Conservation (phyloP, 2,888 invertebrate species). For the Hipparchia semele region DNA sequence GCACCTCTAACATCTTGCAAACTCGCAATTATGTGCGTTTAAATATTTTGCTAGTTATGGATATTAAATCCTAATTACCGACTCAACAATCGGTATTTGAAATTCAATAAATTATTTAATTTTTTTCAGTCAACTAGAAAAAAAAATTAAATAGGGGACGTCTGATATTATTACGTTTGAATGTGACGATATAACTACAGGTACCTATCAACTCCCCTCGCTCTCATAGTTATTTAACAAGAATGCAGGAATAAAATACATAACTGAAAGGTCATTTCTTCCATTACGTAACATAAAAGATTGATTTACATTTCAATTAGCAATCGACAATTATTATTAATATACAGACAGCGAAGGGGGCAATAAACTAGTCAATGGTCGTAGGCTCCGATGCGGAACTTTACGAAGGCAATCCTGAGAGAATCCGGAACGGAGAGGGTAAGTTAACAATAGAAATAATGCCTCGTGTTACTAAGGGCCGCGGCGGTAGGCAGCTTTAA, state of each 20-base stretch:
- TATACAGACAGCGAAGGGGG: slow-evolving; percentile 28
- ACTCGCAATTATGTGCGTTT: too few species aligned
- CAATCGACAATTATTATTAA: slow-evolving; percentile 19
- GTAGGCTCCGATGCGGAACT: slow-evolving; percentile 41
- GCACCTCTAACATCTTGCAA: too few species aligned
- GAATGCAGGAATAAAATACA: background rate
- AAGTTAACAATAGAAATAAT: slow-evolving; percentile 27
- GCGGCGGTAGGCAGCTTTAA: background rate
- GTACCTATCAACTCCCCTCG: background rate
- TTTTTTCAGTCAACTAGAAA: background rate
- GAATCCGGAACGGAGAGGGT: slow-evolving; percentile 71
- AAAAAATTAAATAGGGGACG: background rate
- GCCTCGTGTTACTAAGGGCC: slow-evolving; percentile 28
- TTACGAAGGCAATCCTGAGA: slow-evolving; percentile 62
- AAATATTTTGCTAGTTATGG: too few species aligned
- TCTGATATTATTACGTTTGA: background rate
- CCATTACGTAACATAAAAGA: background rate
- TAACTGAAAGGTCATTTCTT: slow-evolving; percentile 6
- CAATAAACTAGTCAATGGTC: slow-evolving; percentile 39
- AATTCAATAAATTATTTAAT: too few species aligned
- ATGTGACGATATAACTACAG: background rate
- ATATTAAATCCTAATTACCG: too few species aligned
- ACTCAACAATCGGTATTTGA: too few species aligned
- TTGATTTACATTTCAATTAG: slow-evolving; percentile 6
- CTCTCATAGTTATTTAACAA: slow-evolving; percentile 5